phyloP scores from a whole-genome alignment of 2,113 vertebrate species.

The Oxyura jamaicensis region DNA sequence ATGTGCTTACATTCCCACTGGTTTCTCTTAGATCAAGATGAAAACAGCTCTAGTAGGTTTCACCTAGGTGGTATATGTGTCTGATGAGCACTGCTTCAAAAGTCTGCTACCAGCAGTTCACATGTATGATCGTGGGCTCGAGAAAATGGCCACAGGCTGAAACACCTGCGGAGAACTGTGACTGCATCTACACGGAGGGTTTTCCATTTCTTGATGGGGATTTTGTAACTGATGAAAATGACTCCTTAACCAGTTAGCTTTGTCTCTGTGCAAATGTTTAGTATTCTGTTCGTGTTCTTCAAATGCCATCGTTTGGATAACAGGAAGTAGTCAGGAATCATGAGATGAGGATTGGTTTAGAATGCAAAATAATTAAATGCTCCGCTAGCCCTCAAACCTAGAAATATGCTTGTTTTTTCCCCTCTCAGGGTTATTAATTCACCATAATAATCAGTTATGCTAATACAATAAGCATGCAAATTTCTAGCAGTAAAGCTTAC shows the following conservation, averaged over 20 bases:
- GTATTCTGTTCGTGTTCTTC: not conserved
- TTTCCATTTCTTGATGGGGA: not conserved
- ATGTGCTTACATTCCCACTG: not conserved
- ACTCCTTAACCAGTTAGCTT: not conserved
- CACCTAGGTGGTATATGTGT: not conserved
- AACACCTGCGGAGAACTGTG: not conserved
- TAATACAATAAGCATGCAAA: constrained; percentile 1
- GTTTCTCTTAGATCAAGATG: not conserved
- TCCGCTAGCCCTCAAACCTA: not conserved
- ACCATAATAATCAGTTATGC: constrained; percentile 13
- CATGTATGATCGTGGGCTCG: not conserved
- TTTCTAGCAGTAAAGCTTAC: not conserved
- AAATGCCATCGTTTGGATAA: not conserved
- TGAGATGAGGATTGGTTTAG: not conserved
- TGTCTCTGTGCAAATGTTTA: not conserved
- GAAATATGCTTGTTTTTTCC: constrained; percentile 7
- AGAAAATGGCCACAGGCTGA: not conserved
- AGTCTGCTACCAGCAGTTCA: not conserved
- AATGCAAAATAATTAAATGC: constrained; percentile 19
- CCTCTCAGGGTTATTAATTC: constrained; percentile 24
- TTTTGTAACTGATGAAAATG: not conserved
- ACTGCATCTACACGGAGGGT: not conserved
- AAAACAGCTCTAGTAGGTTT: not conserved
- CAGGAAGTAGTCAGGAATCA: not conserved
- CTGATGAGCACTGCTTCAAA: not conserved